phyloP scores from a whole-genome alignment of 2,797 vertebrate species.

The Knipowitschia caucasica region DNA sequence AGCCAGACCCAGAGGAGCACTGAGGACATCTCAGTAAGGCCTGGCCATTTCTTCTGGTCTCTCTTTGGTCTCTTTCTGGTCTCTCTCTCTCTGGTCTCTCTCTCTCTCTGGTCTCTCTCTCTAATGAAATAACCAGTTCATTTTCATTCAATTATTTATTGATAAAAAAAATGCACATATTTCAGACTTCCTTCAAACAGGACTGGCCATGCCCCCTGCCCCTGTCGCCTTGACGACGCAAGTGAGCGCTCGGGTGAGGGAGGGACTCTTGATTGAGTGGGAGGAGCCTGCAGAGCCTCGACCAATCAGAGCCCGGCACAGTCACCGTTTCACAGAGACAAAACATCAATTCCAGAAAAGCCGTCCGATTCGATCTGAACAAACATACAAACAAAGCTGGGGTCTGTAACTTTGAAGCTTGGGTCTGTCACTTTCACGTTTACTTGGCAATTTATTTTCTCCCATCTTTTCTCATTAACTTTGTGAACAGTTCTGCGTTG shows the following conservation, averaged over 20 bases:
- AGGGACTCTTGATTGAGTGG: background rate
- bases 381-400: background rate
- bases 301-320: slow-evolving; percentile 14
- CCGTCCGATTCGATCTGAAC: slow-evolving; percentile 66
- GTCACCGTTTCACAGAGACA: slow-evolving; percentile 53
- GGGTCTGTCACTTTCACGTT: no score
- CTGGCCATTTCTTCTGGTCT: no score
- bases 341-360: slow-evolving; percentile 65
- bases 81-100: no score
- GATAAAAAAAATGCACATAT: background rate
- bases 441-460: no score
- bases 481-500: no score
- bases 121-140: background rate
- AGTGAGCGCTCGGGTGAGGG: background rate
- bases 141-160: background rate
- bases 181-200: slow-evolving; percentile 4
- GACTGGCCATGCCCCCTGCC: slow-evolving; percentile 1
- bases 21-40: no score
- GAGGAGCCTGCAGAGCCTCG: slow-evolving; percentile 5
- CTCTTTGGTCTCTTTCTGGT: no score
- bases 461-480: no score
- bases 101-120: no score
- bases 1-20: no score
- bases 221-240: background rate
- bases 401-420: no score